Evolutionary conservation across 1,140 invertebrate species (phyloP), one percentile per base, ranked within the genome.

Genomic region (Kradibia gibbosae): DNA sequence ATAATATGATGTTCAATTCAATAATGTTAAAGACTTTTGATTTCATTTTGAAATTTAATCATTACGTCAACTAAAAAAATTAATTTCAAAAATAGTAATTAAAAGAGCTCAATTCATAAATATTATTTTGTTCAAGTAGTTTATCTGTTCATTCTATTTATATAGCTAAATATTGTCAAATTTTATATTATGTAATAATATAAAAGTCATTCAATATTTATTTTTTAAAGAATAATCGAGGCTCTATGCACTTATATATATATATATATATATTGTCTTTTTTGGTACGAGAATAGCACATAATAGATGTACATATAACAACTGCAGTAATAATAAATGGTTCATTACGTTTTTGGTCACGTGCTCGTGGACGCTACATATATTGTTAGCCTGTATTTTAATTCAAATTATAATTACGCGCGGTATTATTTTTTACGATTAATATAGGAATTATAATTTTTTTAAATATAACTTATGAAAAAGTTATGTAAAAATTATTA

Each of bases 251-350:
- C 76, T 81, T 76, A 76, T 70, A 60, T 62, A 70, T 70, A 74
- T 81, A 65, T 76, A 76, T 76, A 76, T 70, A 60, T 62, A 70
- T 70, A 74, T 81, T 45, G 60, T 55, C 45, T 75, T 45, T 81
- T 81, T 81, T 34, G 45, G 45, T 48, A 55, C 50, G 62, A 70
- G 48, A 62, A 76, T 80, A 75, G 60, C 36, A 20, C 4, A 65
- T 36, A 45, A 67, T 67, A 42, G 62, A 60, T 48, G 48, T 65
- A 74, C 76, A 60, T 60, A 60, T 71, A 74, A 77, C 76, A 77
- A 48, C 50, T 39, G 62, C 80, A 77, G 67, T 81, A 73, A 81
- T 77, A 81, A 81, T 81, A 81, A 81, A 81, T 81, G 73, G 80
- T 48, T 81, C 72, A 77, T 81, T 81, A 60, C 50, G 53, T 34